phyloP scores from a whole-genome alignment of 1,140 invertebrate species.

The Drosophila orosa region DNA sequence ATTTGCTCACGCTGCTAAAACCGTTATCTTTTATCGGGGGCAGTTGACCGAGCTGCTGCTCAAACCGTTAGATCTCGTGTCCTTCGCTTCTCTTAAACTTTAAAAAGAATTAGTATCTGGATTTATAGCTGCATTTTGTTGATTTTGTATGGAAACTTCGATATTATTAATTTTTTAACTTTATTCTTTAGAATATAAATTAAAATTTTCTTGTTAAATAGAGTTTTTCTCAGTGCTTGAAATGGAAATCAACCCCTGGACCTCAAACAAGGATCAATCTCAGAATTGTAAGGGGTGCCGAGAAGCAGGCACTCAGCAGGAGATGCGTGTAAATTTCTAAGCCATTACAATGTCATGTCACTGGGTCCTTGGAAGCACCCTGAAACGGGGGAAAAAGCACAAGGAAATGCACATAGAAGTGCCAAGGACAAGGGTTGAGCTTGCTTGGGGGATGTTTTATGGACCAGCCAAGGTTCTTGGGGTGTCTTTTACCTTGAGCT shows the following conservation, averaged over 20 bases:
- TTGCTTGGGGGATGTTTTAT: constrained; percentile 50
- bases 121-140: background rate
- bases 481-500: constrained; percentile 17
- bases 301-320: constrained; percentile 50
- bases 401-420: constrained; percentile 60
- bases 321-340: constrained; percentile 73
- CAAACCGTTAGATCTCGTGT: no score
- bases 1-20: no score
- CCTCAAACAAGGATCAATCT: constrained; percentile 43
- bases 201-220: background rate
- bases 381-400: constrained; percentile 50
- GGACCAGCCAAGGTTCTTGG: constrained; percentile 34
- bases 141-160: no score
- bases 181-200: background rate
- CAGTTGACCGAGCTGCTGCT: no score
- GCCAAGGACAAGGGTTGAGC: constrained; percentile 76
- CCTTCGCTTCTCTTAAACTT: no score
- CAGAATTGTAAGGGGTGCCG: constrained; percentile 58
- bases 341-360: constrained; percentile 82
- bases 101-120: background rate
- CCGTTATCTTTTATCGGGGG: no score
- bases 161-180: no score
- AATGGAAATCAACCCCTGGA: constrained; percentile 56
- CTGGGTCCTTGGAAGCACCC: constrained; percentile 80
- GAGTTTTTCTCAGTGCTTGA: constrained; percentile 36